Evolutionary conservation across 2,113 vertebrate genomes (phyloP), one percentile per base, ranked within the genome.

Genomic region (Oncorhynchus gorbuscha): DNA sequence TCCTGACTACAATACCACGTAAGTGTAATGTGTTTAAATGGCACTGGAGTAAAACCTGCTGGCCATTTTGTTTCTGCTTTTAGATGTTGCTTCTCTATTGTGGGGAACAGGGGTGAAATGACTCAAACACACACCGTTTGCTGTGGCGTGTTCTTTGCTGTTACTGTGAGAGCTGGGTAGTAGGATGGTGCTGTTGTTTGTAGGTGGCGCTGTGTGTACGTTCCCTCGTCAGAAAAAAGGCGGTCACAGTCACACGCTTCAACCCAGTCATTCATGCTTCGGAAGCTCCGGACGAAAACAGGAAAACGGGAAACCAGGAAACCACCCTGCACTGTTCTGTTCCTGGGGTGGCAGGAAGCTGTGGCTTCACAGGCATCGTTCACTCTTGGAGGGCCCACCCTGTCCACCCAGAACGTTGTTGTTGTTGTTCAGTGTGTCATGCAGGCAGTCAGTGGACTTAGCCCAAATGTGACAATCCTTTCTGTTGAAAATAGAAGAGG

Each of bases 261-360:
- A 26, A 20, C n/a, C 2, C 48, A 76, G 18, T 88, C 83, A 86
- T 86, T 88, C 85, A 83, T 88, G 80, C 79, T 79, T 80, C 67
- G 49, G 69, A 82, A 75, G 49, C 79, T 32, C 64, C 58, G 66
- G 51, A 55, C 74, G 79, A 70, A 86, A 88, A 87, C 86, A 89
- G 90, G 85, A 70, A 86, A 88, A 87, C 86, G 88, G 90, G 85
- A 89, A 88, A 73, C 79, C 68, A 48, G 32, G 32, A 32, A 48
- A 79, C 71, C 75, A 58, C 81, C 71, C 74, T 83, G 81, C 45
- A 20, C 26, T 75, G 32, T 67, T 75, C 61, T 73, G 32, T 69
- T 75, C 61, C 66, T 68, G 30, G 12, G 45, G 80, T 32, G 66
- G 76, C 80, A 76, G 81, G 87, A 87, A 84, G 79, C 71, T 70